Conservation (phyloP, 2,888 invertebrate genomes). For the Synergus gifuensis region DNA sequence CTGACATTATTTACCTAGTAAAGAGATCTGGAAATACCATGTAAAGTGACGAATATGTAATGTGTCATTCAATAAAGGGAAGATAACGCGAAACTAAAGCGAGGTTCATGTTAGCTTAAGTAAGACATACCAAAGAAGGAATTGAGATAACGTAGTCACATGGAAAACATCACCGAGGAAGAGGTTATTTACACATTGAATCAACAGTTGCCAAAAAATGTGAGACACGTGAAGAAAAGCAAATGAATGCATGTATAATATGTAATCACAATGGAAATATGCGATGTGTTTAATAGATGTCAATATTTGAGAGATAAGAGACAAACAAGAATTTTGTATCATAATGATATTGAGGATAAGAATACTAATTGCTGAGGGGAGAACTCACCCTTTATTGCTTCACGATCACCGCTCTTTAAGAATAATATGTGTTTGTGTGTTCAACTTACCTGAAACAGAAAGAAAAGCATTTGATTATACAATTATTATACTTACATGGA, state of each 20-base stretch:
- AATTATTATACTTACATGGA: neutral
- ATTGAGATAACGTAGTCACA: conserved; percentile 1
- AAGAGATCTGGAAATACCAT: conserved; percentile 35
- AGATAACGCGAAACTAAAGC: conserved; percentile 31
- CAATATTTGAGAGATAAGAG: neutral
- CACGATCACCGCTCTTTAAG: neutral
- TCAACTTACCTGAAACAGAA: conserved; percentile 33
- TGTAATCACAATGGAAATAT: neutral
- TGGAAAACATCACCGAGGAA: conserved; percentile 22
- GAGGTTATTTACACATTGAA: conserved; percentile 7
- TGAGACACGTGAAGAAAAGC: neutral
- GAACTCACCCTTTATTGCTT: neutral
- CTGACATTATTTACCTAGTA: conserved; percentile 15
- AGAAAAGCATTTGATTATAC: neutral
- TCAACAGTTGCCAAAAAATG: conserved; percentile 19
- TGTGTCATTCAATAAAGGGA: conserved; percentile 12
- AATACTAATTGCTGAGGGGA: neutral
- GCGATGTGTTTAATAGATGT: conserved; percentile 4
- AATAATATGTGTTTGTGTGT: neutral
- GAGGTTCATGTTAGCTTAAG: conserved; percentile 12
- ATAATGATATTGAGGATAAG: neutral
- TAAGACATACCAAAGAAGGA: conserved; percentile 4
- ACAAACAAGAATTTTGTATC: neutral
- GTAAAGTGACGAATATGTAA: conserved; percentile 26
- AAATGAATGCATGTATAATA: conserved; percentile 11